phyloP scores from a whole-genome alignment of 1,140 invertebrate genomes.

The Aethina tumida region DNA sequence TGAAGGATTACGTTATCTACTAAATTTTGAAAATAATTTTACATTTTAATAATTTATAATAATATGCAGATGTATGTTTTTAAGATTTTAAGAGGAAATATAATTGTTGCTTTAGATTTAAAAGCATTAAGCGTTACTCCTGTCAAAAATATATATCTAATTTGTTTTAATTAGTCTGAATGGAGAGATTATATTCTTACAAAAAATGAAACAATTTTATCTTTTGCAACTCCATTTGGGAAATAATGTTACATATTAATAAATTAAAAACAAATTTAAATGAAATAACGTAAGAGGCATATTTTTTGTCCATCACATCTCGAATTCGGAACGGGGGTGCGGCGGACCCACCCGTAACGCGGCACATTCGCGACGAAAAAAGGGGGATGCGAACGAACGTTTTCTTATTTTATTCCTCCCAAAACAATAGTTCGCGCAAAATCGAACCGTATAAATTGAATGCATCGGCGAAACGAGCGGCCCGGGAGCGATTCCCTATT shows the following conservation, averaged over 20 bases:
- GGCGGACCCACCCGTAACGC: neutral
- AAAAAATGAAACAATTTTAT: too few species aligned
- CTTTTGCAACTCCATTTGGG: neutral
- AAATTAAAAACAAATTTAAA: neutral
- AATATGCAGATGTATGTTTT: too few species aligned
- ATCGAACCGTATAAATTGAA: constrained; percentile 29
- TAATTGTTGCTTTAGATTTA: too few species aligned
- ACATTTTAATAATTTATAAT: too few species aligned
- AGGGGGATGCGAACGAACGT: constrained; percentile 3
- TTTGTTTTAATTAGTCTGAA: too few species aligned
- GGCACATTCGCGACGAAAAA: neutral
- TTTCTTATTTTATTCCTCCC: constrained; percentile 26
- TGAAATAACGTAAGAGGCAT: neutral
- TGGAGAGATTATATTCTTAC: too few species aligned
- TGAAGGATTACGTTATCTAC: too few species aligned
- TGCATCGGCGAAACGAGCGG: constrained; percentile 24
- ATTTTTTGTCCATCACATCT: neutral
- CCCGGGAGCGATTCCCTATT: constrained; percentile 24
- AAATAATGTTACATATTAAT: neutral
- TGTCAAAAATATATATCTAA: too few species aligned
- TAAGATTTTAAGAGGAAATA: too few species aligned
- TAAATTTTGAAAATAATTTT: too few species aligned
- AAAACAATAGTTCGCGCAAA: constrained; percentile 25
- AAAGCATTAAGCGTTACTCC: too few species aligned
- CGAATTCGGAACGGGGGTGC: neutral